A percentile compares a stretch with the other conserved stretches of the same genome.
Conservation (phyloP, 1,140 invertebrate species). For the Nebria ingens region DNA sequence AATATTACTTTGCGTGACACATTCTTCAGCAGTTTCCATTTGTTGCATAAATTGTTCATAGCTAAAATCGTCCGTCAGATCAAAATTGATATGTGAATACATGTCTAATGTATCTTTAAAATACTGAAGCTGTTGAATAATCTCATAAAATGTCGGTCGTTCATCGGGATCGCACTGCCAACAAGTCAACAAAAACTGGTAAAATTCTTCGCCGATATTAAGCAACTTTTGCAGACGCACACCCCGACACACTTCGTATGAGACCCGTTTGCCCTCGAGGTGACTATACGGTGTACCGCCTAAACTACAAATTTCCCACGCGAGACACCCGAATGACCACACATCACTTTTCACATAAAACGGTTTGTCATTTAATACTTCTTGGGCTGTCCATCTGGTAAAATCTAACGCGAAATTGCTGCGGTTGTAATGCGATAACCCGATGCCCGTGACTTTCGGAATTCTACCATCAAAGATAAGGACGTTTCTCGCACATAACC, state of each 20-base stretch:
- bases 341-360: slow-evolving; percentile 61
- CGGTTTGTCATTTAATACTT: slow-evolving; percentile 55
- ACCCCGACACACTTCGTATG: slow-evolving; percentile 53
- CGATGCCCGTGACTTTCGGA: slow-evolving; percentile 64
- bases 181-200: slow-evolving; percentile 72
- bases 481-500: slow-evolving; percentile 61
- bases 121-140: slow-evolving; percentile 33
- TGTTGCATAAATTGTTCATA: not conserved
- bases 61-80: not conserved
- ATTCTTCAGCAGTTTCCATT: not conserved
- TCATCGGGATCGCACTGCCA: slow-evolving; percentile 77
- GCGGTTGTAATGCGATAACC: slow-evolving; percentile 39
- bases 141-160: slow-evolving; percentile 55
- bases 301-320: slow-evolving; percentile 77
- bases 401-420: slow-evolving; percentile 47
- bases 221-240: slow-evolving; percentile 58
- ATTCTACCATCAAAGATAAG: slow-evolving; percentile 45
- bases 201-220: slow-evolving; percentile 63
- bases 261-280: slow-evolving; percentile 55
- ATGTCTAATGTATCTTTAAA: slow-evolving; percentile 15
- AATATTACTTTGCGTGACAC: not conserved
- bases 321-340: slow-evolving; percentile 70
- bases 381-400: slow-evolving; percentile 65
- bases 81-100: not conserved
- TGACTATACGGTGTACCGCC: slow-evolving; percentile 70